Percentiles rank a stretch among this genome's conserved stretches.
phyloP scores from a whole-genome alignment of 1,140 invertebrate genomes.

The Hylaeus anthracinus region DNA sequence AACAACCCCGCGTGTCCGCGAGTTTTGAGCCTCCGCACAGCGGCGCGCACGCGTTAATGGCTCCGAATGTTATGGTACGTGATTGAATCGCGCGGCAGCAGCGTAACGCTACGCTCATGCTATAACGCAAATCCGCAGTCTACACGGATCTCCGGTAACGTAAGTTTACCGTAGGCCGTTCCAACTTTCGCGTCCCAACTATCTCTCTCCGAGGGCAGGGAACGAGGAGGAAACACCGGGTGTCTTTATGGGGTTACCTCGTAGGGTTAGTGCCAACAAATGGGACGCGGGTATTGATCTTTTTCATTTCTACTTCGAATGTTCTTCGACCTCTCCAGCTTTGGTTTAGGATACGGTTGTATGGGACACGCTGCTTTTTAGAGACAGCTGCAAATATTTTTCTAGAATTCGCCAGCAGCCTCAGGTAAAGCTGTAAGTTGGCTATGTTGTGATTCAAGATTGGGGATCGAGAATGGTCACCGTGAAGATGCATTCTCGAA shows the following conservation, averaged over 20 bases:
- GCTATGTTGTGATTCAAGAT: too few relatives aligned
- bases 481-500: too few relatives aligned
- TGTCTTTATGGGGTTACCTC: constrained; percentile 16
- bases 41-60: background rate
- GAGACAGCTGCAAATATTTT: too few relatives aligned
- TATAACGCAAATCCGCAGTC: constrained; percentile 18
- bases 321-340: too few relatives aligned
- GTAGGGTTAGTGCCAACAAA: constrained; percentile 30
- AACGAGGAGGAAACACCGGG: background rate
- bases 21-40: too few relatives aligned
- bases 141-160: constrained; percentile 26
- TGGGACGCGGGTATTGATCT: constrained; percentile 44
- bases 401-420: too few relatives aligned
- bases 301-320: constrained; percentile 27
- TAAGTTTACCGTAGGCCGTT: background rate
- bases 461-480: too few relatives aligned
- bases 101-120: background rate
- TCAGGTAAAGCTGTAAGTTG: too few relatives aligned
- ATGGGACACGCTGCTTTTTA: too few relatives aligned
- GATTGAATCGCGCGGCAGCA: constrained; percentile 25
- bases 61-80: constrained; percentile 11
- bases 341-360: too few relatives aligned
- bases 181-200: background rate
- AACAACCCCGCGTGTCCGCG: background rate
- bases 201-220: background rate